phyloP scores from a whole-genome alignment of 2,888 invertebrate species.

The Pollenia amentaria region DNA sequence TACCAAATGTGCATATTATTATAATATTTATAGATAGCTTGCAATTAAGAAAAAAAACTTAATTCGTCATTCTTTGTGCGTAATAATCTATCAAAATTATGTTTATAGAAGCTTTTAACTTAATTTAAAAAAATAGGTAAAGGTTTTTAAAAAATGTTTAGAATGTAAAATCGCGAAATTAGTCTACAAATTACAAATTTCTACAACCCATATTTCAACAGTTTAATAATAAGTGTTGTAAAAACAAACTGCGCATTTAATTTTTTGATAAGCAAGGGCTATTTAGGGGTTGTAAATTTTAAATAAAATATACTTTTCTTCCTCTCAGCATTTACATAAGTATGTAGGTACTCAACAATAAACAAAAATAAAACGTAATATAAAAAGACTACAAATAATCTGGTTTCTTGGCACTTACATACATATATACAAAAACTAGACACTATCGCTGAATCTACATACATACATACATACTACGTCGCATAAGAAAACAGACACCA shows the following conservation, averaged over 20 bases:
- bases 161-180: background rate
- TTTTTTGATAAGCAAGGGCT: constrained; percentile 24
- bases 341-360: background rate
- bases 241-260: constrained; percentile 54
- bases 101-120: too few relatives aligned
- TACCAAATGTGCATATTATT: too few relatives aligned
- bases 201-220: background rate
- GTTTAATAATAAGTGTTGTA: background rate
- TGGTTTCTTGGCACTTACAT: constrained; percentile 39
- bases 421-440: constrained; percentile 33
- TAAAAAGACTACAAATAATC: constrained; percentile 29
- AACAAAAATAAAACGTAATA: background rate
- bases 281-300: constrained; percentile 48
- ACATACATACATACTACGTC: background rate
- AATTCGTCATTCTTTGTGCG: too few relatives aligned
- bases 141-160: too few relatives aligned
- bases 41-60: too few relatives aligned
- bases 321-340: constrained; percentile 16
- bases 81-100: too few relatives aligned
- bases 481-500: too few relatives aligned
- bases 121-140: too few relatives aligned
- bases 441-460: constrained; percentile 28
- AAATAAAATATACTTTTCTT: constrained; percentile 23
- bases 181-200: background rate
- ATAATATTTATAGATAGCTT: too few relatives aligned